Evolutionary conservation across 2,888 invertebrate genomes (phyloP).

Genomic region (Limnephilus auricula): DNA sequence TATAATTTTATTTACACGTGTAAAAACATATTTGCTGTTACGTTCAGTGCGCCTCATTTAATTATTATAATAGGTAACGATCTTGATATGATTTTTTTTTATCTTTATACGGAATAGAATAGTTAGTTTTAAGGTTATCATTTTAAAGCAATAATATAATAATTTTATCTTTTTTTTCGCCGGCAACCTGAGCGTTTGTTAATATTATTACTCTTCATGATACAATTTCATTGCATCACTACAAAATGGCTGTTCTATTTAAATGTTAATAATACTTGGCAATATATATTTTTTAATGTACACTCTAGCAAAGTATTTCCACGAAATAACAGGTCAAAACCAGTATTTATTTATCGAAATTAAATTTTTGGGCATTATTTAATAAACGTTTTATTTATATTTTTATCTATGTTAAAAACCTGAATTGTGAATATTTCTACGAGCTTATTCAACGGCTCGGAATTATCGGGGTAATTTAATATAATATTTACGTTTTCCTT

Average conservation of each 20-base stretch:
- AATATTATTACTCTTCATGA: background rate
- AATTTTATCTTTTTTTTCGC: background rate
- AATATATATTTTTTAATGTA: background rate
- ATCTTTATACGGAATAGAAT: background rate
- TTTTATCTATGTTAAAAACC: background rate
- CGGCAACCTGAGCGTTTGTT: background rate
- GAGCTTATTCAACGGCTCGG: background rate
- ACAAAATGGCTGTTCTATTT: background rate
- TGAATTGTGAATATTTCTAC: background rate
- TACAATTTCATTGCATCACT: background rate
- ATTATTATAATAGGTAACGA: background rate
- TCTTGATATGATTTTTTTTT: too few species aligned
- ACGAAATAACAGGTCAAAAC: background rate
- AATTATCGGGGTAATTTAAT: background rate
- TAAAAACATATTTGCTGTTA: background rate
- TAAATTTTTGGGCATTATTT: background rate
- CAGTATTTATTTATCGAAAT: background rate
- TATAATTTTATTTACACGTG: background rate
- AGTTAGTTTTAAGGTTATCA: too few species aligned
- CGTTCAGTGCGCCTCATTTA: background rate
- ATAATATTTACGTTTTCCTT: background rate
- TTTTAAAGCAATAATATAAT: background rate
- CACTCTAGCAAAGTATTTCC: background rate
- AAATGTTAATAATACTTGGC: background rate
- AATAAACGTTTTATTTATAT: background rate